phyloP scores from a whole-genome alignment of 2,888 invertebrate genomes.

The Podotricha telesiphe region DNA sequence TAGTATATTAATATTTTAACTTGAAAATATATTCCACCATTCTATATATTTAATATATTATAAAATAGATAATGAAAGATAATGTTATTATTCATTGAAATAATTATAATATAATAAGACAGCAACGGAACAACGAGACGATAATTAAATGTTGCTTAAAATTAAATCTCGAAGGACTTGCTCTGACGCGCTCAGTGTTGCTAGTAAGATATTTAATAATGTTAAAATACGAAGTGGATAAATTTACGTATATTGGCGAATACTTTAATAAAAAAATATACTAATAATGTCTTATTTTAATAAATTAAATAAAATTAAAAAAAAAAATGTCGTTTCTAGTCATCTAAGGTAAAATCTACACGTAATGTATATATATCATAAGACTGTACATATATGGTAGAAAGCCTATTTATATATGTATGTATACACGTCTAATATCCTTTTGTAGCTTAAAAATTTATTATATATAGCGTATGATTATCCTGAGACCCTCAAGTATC shows the following conservation, averaged over 20 bases:
- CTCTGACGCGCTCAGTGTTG: slow-evolving; percentile 14
- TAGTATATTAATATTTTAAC: neutral
- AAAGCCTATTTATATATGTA: too few relatives aligned
- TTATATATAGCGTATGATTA: too few relatives aligned
- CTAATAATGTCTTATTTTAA: too few relatives aligned
- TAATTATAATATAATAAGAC: slow-evolving; percentile 27
- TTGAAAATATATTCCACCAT: neutral
- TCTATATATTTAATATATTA: neutral
- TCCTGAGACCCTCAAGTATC: too few relatives aligned
- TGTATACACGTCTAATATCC: too few relatives aligned
- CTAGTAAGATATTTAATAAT: slow-evolving; percentile 22
- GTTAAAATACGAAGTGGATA: slow-evolving; percentile 13
- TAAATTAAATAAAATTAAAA: too few relatives aligned
- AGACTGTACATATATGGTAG: too few relatives aligned
- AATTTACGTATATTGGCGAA: neutral
- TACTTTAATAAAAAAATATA: neutral
- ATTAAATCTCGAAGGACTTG: slow-evolving; percentile 21
- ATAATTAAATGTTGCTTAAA: slow-evolving; percentile 27
- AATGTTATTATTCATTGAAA: slow-evolving; percentile 13
- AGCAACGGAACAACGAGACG: slow-evolving; percentile 21
- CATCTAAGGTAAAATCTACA: too few relatives aligned
- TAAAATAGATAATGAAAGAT: slow-evolving; percentile 11
- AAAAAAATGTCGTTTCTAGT: too few relatives aligned
- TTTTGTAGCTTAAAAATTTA: too few relatives aligned
- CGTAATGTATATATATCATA: too few relatives aligned